Evolutionary conservation across 2,888 invertebrate species (phyloP).

Genomic region (Caradrina kadenii): DNA sequence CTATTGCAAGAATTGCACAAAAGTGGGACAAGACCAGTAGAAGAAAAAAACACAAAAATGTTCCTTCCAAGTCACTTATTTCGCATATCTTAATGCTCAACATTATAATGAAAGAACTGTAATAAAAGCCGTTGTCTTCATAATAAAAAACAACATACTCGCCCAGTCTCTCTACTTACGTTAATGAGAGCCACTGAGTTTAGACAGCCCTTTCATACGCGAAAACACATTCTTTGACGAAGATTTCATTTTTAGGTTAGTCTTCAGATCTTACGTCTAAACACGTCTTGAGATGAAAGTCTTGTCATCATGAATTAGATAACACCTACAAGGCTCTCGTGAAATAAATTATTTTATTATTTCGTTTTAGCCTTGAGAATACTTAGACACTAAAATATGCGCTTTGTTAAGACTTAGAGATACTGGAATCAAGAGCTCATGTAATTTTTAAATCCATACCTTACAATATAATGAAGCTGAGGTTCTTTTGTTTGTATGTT

Average conservation of each 20-base stretch:
- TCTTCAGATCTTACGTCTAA: not conserved
- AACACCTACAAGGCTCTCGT: not conserved
- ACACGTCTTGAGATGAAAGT: not conserved
- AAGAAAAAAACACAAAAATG: not conserved
- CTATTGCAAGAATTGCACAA: too few species aligned
- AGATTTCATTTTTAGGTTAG: slow-evolving; percentile 12
- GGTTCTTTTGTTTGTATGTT: too few species aligned
- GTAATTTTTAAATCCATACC: too few species aligned
- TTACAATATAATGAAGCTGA: too few species aligned
- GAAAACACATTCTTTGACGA: slow-evolving; percentile 12
- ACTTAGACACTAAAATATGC: slow-evolving; percentile 9
- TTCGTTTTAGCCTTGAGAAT: slow-evolving; percentile 4
- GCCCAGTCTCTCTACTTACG: slow-evolving; percentile 24
- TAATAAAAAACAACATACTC: not conserved
- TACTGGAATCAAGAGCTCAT: too few species aligned
- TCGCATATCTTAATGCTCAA: not conserved
- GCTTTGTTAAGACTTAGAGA: too few species aligned
- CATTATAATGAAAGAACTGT: not conserved
- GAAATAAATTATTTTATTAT: slow-evolving; percentile 5
- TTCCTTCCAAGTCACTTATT: not conserved
- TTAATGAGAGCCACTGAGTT: slow-evolving; percentile 37
- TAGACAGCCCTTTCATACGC: slow-evolving; percentile 8
- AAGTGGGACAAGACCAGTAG: too few species aligned
- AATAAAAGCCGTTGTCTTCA: not conserved
- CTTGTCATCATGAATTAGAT: not conserved